Evolutionary conservation across 37 sponge, comb jelly and placozoan genomes (phyloP).

Genomic region (Aphrocallistes beatrix): DNA sequence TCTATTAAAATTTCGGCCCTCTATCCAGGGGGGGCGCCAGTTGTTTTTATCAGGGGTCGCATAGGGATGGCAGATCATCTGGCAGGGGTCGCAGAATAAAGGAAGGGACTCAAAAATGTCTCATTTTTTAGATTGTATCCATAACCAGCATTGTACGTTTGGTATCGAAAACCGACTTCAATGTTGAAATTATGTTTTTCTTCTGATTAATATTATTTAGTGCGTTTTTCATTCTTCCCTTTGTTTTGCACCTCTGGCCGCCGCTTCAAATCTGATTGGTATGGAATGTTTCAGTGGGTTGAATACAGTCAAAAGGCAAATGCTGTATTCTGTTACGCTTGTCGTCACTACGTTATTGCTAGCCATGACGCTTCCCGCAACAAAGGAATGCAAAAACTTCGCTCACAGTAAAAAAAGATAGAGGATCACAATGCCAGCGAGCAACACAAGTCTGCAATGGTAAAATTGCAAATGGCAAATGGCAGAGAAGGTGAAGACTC

Average conservation of each 20-base stretch:
- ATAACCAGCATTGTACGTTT: too few relatives aligned
- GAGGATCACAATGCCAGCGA: constrained; percentile 19
- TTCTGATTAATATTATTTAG: too few relatives aligned
- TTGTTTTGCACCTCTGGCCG: background rate
- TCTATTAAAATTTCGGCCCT: too few relatives aligned
- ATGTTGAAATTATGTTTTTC: too few relatives aligned
- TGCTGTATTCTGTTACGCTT: constrained; percentile 5
- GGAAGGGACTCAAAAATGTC: too few relatives aligned
- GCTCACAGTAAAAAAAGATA: background rate
- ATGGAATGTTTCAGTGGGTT: constrained; percentile 8
- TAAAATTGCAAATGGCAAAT: background rate
- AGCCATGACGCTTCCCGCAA: background rate
- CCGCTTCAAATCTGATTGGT: constrained; percentile 10
- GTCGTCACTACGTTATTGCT: constrained; percentile 6
- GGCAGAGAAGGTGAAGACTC: background rate
- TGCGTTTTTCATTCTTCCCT: too few relatives aligned
- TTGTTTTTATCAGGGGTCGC: too few relatives aligned
- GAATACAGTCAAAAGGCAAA: background rate
- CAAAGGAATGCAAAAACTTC: constrained; percentile 16
- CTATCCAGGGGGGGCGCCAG: too few relatives aligned
- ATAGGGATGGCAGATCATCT: too few relatives aligned
- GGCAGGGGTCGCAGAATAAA: too few relatives aligned
- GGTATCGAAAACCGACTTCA: too few relatives aligned
- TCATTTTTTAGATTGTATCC: too few relatives aligned
- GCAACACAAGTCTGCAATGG: constrained; percentile 16